A percentile compares a stretch with the other conserved stretches of the same genome.
Conservation (phyloP, 2,888 invertebrate species). For the Pedicia rivosa region DNA sequence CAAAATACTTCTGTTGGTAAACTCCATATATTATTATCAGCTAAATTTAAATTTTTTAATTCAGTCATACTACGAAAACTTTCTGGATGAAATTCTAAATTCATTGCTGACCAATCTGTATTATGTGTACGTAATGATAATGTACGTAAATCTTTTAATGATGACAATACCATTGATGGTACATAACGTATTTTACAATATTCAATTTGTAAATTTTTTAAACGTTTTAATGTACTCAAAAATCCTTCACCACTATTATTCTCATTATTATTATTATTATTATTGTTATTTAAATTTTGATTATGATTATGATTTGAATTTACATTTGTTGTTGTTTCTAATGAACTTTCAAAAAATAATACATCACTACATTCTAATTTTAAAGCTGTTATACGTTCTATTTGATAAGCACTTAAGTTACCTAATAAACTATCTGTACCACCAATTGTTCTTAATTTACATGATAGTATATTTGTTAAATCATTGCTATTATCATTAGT, state of each 20-base stretch:
- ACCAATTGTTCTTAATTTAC: conserved; percentile 55
- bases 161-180: conserved; percentile 50
- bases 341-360: conserved; percentile 53
- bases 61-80: conserved; percentile 53
- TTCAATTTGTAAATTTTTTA: conserved; percentile 66
- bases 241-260: conserved; percentile 29
- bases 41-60: conserved; percentile 50
- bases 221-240: conserved; percentile 43
- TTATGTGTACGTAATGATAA: conserved; percentile 58
- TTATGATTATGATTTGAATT: no score
- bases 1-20: conserved; percentile 57
- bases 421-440: conserved; percentile 49
- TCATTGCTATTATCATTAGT: conserved; percentile 32
- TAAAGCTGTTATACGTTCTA: conserved; percentile 49
- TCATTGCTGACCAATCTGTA: conserved; percentile 65
- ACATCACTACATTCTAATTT: conserved; percentile 59
- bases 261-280: background rate
- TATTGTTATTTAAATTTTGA: no score
- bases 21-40: conserved; percentile 62
- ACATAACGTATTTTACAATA: conserved; percentile 63
- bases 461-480: conserved; percentile 42
- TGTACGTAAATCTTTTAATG: conserved; percentile 46
- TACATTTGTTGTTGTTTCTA: conserved; percentile 33
- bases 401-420: conserved; percentile 50
- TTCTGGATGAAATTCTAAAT: conserved; percentile 55